A percentile compares a stretch with the other conserved stretches of the same genome.
Evolutionary conservation across 2,888 invertebrate genomes (phyloP).

Genomic region (Campopleginae sp.): DNA sequence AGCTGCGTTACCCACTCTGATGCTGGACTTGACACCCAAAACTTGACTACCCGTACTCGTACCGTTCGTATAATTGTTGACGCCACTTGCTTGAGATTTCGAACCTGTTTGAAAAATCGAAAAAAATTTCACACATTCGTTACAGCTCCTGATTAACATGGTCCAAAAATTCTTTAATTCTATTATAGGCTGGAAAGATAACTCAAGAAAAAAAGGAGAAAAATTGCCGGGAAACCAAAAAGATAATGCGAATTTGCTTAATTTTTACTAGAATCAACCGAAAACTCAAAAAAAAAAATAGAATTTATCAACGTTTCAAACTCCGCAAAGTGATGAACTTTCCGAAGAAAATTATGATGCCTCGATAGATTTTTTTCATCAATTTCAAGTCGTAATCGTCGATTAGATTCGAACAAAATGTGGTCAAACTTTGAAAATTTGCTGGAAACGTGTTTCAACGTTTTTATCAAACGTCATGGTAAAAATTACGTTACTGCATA

Average conservation of each 20-base stretch:
- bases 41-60: slow-evolving; percentile 80
- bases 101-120: slow-evolving; percentile 68
- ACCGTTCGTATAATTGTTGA: slow-evolving; percentile 77
- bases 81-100: slow-evolving; percentile 74
- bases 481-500: neutral
- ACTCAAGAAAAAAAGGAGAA: neutral
- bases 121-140: slow-evolving; percentile 9
- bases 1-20: slow-evolving; percentile 84
- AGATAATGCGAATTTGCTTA: neutral
- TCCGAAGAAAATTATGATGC: neutral
- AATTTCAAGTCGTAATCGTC: neutral
- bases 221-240: neutral
- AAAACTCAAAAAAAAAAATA: neutral
- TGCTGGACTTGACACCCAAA: slow-evolving; percentile 83
- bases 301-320: neutral
- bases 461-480: neutral
- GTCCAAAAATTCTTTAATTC: neutral
- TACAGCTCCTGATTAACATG: neutral
- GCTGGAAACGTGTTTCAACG: neutral
- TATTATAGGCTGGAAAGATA: neutral
- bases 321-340: neutral
- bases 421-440: neutral
- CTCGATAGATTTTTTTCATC: neutral
- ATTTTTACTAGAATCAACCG: neutral
- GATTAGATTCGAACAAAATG: neutral